Conservation (phyloP, 2,888 invertebrate genomes). For the Alentia gelatinosa region DNA sequence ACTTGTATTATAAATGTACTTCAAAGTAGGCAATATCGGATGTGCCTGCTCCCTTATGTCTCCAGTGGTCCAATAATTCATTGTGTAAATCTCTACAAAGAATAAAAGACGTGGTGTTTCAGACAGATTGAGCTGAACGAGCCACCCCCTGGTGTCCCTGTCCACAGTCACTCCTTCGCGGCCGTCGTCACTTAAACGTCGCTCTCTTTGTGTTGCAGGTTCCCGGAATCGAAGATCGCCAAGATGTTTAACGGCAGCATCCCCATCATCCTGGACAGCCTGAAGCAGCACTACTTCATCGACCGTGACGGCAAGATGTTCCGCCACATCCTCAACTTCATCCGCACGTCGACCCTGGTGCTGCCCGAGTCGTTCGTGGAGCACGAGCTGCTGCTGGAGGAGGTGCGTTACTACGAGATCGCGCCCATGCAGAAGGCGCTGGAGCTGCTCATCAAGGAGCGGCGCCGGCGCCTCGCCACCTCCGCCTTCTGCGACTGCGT, state of each 20-base stretch:
- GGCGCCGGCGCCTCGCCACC: no score
- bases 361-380: constrained; percentile 93
- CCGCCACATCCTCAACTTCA: constrained; percentile 97
- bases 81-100: no score
- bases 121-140: no score
- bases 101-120: no score
- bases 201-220: no score
- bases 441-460: constrained; percentile 69
- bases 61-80: no score
- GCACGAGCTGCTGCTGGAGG: constrained; percentile 92
- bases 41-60: no score
- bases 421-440: constrained; percentile 81
- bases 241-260: constrained; percentile 97
- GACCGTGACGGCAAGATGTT: constrained; percentile 99
- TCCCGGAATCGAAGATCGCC: constrained; percentile 93
- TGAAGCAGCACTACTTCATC: constrained; percentile 99
- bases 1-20: no score
- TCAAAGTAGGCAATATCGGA: no score
- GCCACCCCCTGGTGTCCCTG: no score
- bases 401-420: constrained; percentile 94
- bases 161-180: no score
- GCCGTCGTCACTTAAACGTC: no score
- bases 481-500: constrained; percentile 86
- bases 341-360: constrained; percentile 93
- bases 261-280: constrained; percentile 95